These are phyloP conservation scores for Drosophila aff. DNA, from an alignment of 1,140 invertebrate species.

Conservation along the genomic window DNA sequence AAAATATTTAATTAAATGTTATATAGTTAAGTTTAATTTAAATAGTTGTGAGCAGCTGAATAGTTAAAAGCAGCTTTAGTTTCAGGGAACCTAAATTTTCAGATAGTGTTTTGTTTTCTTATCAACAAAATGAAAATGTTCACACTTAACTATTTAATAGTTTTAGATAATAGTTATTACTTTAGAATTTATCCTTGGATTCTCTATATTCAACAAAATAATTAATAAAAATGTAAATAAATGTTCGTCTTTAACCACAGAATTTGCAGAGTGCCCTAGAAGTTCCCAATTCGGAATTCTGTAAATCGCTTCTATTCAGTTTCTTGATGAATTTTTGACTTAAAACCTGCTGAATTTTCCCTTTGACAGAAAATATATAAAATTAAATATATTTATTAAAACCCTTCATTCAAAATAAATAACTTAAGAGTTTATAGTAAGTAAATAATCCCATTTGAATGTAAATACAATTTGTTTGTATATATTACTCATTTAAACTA, in stretches of 20 bases:
- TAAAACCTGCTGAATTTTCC: rapidly evolving
- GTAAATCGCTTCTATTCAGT: not conserved
- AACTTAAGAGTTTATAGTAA: not conserved
- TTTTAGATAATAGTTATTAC: too few species aligned
- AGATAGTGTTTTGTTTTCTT: not conserved
- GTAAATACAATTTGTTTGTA: too few species aligned
- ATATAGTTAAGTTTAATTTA: not conserved
- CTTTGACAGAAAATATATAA: not conserved
- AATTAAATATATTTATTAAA: not conserved
- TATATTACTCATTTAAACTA: not conserved
- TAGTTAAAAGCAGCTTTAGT: not conserved
- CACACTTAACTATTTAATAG: too few species aligned
- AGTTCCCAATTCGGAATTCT: not conserved
- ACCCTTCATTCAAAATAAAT: not conserved
- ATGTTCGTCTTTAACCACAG: too few species aligned
- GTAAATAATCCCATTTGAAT: not conserved
- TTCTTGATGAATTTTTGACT: not conserved
- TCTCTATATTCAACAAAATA: too few species aligned
- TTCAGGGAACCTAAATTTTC: not conserved
- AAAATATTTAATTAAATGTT: not conserved
- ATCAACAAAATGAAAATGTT: too few species aligned
- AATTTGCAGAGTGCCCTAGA: too few species aligned
- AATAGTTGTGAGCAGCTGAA: too few species aligned
- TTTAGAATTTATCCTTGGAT: too few species aligned
- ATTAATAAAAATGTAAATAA: too few species aligned